Conservation (phyloP, 2,888 invertebrate genomes). For the Homarus gammarus region DNA sequence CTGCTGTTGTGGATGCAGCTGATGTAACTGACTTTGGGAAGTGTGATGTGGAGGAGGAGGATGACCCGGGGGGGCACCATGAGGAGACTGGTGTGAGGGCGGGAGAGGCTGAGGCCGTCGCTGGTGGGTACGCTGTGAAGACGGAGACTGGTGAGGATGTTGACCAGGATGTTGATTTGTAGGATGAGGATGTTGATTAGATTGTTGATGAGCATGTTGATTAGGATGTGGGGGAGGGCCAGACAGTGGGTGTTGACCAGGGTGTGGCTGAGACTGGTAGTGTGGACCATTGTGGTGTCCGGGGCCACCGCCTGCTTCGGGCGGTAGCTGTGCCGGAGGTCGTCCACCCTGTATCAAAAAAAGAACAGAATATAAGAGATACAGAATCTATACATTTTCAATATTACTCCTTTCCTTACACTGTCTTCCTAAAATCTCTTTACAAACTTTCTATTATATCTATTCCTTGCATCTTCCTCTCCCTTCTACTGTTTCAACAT, state of each 20-base stretch:
- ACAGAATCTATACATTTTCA: no score
- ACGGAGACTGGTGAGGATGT: slow-evolving; percentile 76
- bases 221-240: slow-evolving; percentile 70
- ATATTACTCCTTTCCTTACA: no score
- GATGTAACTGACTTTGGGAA: slow-evolving; percentile 77
- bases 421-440: no score
- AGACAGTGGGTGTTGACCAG: not conserved
- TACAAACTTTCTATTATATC: no score
- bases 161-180: slow-evolving; percentile 76
- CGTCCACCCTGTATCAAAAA: slow-evolving; percentile 53
- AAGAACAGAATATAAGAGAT: no score
- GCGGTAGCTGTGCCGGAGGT: slow-evolving; percentile 60
- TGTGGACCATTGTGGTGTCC: slow-evolving; percentile 62
- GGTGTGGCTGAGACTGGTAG: slow-evolving; percentile 47
- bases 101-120: slow-evolving; percentile 73
- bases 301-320: slow-evolving; percentile 37
- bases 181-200: slow-evolving; percentile 64
- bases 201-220: slow-evolving; percentile 15
- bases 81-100: slow-evolving; percentile 65
- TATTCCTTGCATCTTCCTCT: no score
- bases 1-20: slow-evolving; percentile 46
- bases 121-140: slow-evolving; percentile 42
- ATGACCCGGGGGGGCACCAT: slow-evolving; percentile 73
- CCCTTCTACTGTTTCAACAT: no score
- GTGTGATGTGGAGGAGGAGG: slow-evolving; percentile 77